Conservation (phyloP, 2,888 invertebrate species). For the Pristionchus exspectatus region DNA sequence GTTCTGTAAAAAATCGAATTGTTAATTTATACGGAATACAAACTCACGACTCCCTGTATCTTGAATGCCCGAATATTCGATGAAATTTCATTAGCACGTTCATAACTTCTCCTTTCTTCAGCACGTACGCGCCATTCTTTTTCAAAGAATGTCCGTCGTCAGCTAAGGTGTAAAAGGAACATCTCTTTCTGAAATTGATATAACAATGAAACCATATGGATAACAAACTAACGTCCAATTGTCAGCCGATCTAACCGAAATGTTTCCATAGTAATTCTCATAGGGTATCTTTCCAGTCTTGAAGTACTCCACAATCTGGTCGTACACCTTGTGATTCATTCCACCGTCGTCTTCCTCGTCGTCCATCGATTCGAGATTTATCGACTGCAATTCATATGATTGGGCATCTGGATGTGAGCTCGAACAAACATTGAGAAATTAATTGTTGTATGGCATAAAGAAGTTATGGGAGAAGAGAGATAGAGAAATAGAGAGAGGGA, state of each 20-base stretch:
- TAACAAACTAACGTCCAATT: background rate
- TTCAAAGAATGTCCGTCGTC: background rate
- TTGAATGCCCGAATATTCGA: background rate
- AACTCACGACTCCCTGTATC: background rate
- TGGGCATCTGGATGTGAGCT: too few relatives aligned
- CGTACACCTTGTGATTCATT: conserved; percentile 25
- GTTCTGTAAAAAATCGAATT: background rate
- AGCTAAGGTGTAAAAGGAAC: background rate
- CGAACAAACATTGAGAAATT: background rate
- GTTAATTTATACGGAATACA: background rate
- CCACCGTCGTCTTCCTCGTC: conserved; percentile 46
- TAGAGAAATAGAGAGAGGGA: too few relatives aligned
- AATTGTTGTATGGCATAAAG: background rate
- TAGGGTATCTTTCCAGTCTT: conserved; percentile 22
- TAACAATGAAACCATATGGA: background rate
- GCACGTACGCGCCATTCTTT: background rate
- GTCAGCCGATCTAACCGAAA: background rate
- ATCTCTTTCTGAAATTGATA: background rate
- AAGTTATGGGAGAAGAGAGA: background rate
- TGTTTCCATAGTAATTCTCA: background rate
- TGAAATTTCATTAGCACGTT: background rate
- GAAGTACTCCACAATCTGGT: conserved; percentile 34
- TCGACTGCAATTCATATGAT: background rate
- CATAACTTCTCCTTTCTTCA: conserved; percentile 38
- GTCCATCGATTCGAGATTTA: background rate